phyloP scores from a whole-genome alignment of 2,888 invertebrate species.

The Rhagophthalmus giganteus region DNA sequence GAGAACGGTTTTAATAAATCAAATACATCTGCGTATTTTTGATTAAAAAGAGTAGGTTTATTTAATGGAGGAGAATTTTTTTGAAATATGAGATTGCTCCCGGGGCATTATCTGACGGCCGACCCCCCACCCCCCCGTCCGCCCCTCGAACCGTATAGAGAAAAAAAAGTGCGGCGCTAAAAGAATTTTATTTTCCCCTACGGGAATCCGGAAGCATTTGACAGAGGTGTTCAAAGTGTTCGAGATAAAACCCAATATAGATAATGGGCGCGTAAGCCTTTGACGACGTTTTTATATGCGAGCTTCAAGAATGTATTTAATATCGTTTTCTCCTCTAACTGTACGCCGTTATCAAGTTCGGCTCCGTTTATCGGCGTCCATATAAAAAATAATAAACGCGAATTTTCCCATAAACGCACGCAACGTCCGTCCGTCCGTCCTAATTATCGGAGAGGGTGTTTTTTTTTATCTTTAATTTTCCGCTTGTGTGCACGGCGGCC shows the following conservation, averaged over 20 bases:
- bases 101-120: not conserved
- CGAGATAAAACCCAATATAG: constrained; percentile 22
- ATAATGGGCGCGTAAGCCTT: constrained; percentile 20
- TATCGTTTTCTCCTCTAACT: constrained; percentile 5
- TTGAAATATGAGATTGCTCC: not conserved
- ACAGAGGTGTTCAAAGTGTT: constrained; percentile 20
- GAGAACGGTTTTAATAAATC: not conserved
- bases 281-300: constrained; percentile 22
- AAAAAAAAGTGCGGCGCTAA: constrained; percentile 11
- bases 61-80: too few species aligned
- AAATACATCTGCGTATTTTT: not conserved
- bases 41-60: not conserved
- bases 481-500: too few species aligned
- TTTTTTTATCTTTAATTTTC: too few species aligned
- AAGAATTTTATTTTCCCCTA: constrained; percentile 15
- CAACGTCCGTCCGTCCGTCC: too few species aligned
- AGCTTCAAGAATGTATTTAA: constrained; percentile 14
- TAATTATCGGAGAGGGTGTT: not conserved
- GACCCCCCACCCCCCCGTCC: constrained; percentile 1
- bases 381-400: constrained; percentile 11
- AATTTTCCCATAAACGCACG: not conserved
- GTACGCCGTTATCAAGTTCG: constrained; percentile 10
- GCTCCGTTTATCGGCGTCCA: not conserved
- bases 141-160: constrained; percentile 1
- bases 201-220: constrained; percentile 11